A percentile compares a stretch with the other conserved stretches of the same genome.
Evolutionary conservation across 2,113 vertebrate genomes (phyloP).

Genomic region (Chiloscyllium plagiosum): DNA sequence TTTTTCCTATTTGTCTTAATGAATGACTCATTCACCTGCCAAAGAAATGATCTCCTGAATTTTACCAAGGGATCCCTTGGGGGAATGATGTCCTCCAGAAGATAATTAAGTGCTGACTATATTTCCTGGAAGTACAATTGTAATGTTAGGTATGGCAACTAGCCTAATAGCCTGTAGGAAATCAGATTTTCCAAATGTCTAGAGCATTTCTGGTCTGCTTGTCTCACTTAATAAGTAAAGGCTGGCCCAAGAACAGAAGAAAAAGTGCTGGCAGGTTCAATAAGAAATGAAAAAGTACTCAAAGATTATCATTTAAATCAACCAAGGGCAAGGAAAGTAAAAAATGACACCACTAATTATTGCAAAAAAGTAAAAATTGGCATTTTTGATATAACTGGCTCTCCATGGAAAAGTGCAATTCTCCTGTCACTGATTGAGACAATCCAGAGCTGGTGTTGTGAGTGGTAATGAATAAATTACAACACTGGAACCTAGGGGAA

Average conservation of each 20-base stretch:
- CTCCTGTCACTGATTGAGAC: background rate
- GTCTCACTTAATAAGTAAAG: background rate
- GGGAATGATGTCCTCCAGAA: background rate
- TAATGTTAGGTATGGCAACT: background rate
- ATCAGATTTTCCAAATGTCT: background rate
- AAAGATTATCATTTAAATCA: background rate
- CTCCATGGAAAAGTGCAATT: background rate
- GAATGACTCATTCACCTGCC: background rate
- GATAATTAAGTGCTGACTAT: background rate
- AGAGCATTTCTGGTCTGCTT: background rate
- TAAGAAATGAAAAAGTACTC: background rate
- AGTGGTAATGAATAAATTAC: background rate
- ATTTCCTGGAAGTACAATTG: background rate
- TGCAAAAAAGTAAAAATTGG: background rate
- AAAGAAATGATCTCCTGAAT: background rate
- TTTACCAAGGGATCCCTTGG: background rate
- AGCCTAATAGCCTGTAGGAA: background rate
- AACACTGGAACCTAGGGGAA: background rate
- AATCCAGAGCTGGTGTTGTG: background rate
- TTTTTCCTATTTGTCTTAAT: constrained; percentile 1
- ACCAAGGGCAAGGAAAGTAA: background rate
- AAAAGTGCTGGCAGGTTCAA: background rate
- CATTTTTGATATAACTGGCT: background rate
- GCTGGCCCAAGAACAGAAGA: background rate
- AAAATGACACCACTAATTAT: background rate